These are phyloP conservation scores for Aix galericulata DNA, from an alignment of 2,113 vertebrate genomes.

Conservation along the genomic window DNA sequence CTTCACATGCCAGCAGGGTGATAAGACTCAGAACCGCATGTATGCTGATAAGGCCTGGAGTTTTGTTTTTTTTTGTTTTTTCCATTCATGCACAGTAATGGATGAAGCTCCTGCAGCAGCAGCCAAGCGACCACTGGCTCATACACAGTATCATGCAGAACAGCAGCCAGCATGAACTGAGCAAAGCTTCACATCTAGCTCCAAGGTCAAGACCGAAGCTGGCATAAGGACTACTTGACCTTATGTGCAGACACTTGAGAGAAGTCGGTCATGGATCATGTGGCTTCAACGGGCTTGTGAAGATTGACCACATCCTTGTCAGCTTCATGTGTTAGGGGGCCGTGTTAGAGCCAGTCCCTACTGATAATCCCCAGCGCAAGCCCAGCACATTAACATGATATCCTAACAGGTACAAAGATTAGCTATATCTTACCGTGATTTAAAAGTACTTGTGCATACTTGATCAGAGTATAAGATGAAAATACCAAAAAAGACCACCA, in stretches of 20 bases:
- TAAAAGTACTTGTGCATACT: slow-evolving; percentile 70
- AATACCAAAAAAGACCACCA: slow-evolving; percentile 62
- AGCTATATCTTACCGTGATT: slow-evolving; percentile 57
- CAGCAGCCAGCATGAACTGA: not conserved
- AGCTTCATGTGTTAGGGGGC: not conserved
- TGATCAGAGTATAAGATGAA: slow-evolving; percentile 60
- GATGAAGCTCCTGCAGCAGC: not conserved
- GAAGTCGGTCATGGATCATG: accelerated
- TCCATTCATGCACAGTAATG: accelerated
- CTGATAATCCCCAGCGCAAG: slow-evolving; percentile 38
- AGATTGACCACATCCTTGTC: not conserved
- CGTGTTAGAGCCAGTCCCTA: slow-evolving; percentile 9
- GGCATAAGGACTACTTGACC: not conserved
- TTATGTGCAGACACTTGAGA: not conserved
- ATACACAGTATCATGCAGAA: accelerated
- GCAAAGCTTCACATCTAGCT: not conserved
- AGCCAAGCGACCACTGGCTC: not conserved
- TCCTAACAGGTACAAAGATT: slow-evolving; percentile 66
- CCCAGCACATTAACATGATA: slow-evolving; percentile 48
- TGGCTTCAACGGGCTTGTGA: not conserved
- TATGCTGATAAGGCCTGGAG: not conserved
- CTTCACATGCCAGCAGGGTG: not conserved
- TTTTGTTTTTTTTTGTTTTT: not conserved
- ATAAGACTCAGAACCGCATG: accelerated
- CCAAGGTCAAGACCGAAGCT: not conserved